Conservation (phyloP, 2,797 vertebrate genomes). For the Phoeniculus purpureus region DNA sequence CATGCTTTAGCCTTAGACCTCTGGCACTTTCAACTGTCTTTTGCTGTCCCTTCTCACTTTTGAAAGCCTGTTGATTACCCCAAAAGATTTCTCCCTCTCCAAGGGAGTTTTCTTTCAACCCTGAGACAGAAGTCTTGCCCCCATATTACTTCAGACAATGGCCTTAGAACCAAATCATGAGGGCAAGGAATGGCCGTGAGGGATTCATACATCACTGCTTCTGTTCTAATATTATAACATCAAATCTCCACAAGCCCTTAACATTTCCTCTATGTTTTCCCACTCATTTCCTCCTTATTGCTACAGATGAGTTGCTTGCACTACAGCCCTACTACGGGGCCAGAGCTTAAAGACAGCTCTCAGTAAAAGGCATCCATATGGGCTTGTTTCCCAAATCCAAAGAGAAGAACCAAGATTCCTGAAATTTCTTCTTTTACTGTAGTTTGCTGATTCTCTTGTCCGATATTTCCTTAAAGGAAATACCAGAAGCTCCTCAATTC, state of each 20-base stretch:
- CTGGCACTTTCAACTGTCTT: neutral
- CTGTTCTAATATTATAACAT: neutral
- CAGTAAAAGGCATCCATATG: neutral
- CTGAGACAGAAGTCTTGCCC: neutral
- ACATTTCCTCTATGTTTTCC: conserved; percentile 21
- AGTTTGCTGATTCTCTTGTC: neutral
- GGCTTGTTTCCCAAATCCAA: neutral
- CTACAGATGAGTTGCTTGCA: neutral
- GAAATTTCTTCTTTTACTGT: neutral
- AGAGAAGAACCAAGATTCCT: neutral
- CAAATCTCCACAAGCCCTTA: neutral
- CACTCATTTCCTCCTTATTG: conserved; percentile 12
- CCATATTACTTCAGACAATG: neutral
- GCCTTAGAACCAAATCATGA: neutral
- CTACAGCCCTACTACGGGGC: neutral
- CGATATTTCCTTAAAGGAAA: neutral
- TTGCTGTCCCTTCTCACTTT: neutral
- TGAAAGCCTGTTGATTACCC: neutral
- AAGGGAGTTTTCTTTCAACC: neutral
- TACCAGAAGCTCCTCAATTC: neutral
- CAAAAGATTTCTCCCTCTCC: neutral
- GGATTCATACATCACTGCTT: neutral
- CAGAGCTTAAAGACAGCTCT: neutral
- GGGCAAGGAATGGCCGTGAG: neutral
- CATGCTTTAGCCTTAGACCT: neutral